These are phyloP conservation scores for Neodiprion fabricii DNA, from an alignment of 1,140 invertebrate genomes.

Conservation along the genomic window DNA sequence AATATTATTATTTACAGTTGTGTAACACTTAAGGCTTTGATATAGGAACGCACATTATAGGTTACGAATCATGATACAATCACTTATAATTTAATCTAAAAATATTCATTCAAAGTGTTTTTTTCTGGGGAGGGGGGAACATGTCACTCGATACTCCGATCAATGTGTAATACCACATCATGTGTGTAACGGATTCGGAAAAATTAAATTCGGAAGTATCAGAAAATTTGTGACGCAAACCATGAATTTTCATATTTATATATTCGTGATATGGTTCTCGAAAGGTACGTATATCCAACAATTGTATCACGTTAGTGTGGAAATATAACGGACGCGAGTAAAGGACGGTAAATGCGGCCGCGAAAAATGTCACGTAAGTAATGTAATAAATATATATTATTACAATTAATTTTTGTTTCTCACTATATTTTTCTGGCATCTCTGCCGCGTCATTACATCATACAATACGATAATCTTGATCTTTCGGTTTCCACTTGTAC, in stretches of 20 bases:
- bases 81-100: slow-evolving; percentile 5
- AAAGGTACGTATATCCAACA: background rate
- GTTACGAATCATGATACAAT: background rate
- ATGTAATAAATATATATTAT: background rate
- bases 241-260: background rate
- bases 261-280: background rate
- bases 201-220: no score
- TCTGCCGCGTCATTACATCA: no score
- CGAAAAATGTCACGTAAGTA: background rate
- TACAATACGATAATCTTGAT: no score
- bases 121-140: background rate
- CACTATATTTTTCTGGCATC: no score
- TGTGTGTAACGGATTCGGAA: no score
- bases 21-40: slow-evolving; percentile 3
- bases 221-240: no score
- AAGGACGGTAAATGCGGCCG: background rate
- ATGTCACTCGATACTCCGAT: no score
- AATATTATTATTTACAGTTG: background rate
- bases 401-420: no score
- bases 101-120: slow-evolving; percentile 10
- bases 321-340: background rate
- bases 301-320: background rate
- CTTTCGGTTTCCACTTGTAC: no score
- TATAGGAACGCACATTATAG: slow-evolving; percentile 1
- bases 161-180: no score